Base-by-base conservation (phyloP, 2,888 invertebrate species). In the Aspidiotus destructor region DNA sequence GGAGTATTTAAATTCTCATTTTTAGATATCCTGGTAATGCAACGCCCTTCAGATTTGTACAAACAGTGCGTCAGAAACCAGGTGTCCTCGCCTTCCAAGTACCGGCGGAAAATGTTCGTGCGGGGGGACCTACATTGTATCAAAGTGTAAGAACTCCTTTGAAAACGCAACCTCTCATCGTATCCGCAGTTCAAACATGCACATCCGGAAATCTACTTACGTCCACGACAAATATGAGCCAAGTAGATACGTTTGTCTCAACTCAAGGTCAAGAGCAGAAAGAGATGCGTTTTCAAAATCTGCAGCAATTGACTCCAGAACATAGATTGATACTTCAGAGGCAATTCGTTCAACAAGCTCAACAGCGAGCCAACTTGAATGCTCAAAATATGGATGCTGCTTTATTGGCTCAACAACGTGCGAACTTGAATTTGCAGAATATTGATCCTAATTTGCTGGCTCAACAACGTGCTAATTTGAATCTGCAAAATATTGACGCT, bases 31-130 rank as follows among this genome's bases (percentile, higher is more conserved):
- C 72, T 16, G 72, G 71, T 8, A 72, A 75, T 55, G 74, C 74
- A 48, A 74, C 74, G 42, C 78, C 78, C 11, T 48, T 71, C 68
- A 74, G 81, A 60, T 80, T 81, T 71, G 77, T 79, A 8, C 76
- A 60, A 48, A 13, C 68, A 28, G 53, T 60, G 0, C 60, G 60
- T 7, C 60, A 60, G 2, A 58, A 68, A 48, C 71, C 70, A 17
- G 70, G 68, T 64, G 62, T 70, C 13, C 52, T 71, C 40, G 70
- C 68, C 13, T 58, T 68, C 41, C 68, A 68, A 52, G 40, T 68
- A 9, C 68, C 60, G 11, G 58, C 68, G n/a, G 68, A 68, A 11
- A 60, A 16, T 28, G 53, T 68, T 15, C 60, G 60, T 11, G 60
- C 52, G 58, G 65, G 42, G 9, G 58, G 40, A 0, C 40, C 48